Percentiles rank a stretch among this genome's conserved stretches.
Evolutionary conservation across 2,113 vertebrate genomes (phyloP).

Genomic region (Galbula dea): DNA sequence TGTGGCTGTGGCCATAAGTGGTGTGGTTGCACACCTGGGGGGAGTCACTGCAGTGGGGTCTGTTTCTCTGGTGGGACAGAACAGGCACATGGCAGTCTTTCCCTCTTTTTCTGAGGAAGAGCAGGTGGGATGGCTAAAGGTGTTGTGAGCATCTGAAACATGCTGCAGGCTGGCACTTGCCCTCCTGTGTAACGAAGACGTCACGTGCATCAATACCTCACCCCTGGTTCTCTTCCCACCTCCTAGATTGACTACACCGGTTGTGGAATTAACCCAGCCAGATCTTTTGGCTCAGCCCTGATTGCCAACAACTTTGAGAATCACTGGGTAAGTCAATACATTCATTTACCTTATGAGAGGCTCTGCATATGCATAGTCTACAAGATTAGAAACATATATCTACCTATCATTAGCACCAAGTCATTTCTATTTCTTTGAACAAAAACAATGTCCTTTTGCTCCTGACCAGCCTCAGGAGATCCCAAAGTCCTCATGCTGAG

Average conservation of each 20-base stretch:
- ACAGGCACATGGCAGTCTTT: background rate
- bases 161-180: background rate
- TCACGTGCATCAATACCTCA: background rate
- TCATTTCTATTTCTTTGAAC: background rate
- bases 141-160: background rate
- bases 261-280: slow-evolving; percentile 96
- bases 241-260: slow-evolving; percentile 94
- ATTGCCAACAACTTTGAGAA: slow-evolving; percentile 82
- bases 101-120: background rate
- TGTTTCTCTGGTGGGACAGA: background rate
- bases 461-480: background rate
- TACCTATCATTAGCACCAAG: fast-evolving
- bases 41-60: no score
- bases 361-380: background rate
- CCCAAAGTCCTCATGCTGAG: background rate
- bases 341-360: background rate
- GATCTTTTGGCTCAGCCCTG: slow-evolving; percentile 90
- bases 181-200: background rate
- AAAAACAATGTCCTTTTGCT: background rate
- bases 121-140: background rate
- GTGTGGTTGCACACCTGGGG: background rate
- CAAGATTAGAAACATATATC: background rate
- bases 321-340: slow-evolving; percentile 86
- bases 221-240: background rate
- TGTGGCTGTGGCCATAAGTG: background rate